phyloP scores from a whole-genome alignment of 1,140 invertebrate species.

The Tachypleus tridentatus region DNA sequence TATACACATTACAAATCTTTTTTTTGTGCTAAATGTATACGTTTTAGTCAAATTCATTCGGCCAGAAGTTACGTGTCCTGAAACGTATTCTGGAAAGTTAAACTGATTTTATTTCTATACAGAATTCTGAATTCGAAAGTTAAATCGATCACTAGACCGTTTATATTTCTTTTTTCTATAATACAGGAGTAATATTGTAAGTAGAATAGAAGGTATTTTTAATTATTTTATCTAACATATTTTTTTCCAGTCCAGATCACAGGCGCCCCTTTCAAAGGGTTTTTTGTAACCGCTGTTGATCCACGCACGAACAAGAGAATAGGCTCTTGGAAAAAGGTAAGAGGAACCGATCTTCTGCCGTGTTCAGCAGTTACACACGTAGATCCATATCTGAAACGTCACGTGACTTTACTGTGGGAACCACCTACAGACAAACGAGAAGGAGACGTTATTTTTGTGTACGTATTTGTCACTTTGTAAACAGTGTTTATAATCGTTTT shows the following conservation, averaged over 20 bases:
- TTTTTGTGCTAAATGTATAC: no score
- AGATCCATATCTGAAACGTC: constrained; percentile 18
- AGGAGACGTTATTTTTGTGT: constrained; percentile 24
- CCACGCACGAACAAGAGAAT: constrained; percentile 21
- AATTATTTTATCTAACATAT: background rate
- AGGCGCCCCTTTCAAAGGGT: constrained; percentile 23
- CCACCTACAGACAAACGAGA: constrained; percentile 17
- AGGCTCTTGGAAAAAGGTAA: constrained; percentile 20
- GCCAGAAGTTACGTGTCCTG: no score
- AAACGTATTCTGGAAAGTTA: no score
- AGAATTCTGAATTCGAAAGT: no score
- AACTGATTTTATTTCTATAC: no score
- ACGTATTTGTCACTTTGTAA: constrained; percentile 6
- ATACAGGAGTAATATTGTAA: no score
- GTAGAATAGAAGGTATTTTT: no score
- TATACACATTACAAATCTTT: no score
- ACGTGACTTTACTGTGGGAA: constrained; percentile 20
- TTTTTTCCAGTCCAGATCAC: constrained; percentile 19
- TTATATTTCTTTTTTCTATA: no score
- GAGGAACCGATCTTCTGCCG: constrained; percentile 20
- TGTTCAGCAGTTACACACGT: constrained; percentile 24
- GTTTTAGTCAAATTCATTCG: no score
- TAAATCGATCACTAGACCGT: no score
- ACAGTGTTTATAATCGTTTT: no score
- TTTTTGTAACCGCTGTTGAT: constrained; percentile 22